Evolutionary conservation across 2,113 vertebrate species (phyloP), one percentile per base, ranked within the genome.

Genomic region (Urocolius indicus): DNA sequence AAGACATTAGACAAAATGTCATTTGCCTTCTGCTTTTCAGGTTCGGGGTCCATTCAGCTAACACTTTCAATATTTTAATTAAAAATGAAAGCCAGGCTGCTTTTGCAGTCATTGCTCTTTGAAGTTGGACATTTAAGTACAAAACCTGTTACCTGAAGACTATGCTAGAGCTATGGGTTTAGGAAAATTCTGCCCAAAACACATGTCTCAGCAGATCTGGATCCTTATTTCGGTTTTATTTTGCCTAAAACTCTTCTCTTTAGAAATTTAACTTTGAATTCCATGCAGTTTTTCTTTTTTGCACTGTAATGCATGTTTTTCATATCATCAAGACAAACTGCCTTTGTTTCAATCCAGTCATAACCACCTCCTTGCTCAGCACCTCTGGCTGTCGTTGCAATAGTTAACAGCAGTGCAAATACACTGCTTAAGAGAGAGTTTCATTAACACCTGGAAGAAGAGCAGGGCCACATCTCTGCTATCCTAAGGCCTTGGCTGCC

Each of bases 11-110:
- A 51, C 92, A 94, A 84, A 22, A 49, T 97, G 94, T 93, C 93
- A 96, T 97, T 93, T 96, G 85, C 88, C 88, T 89, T 88, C 83
- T 88, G 84, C 92, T 84, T 96, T 94, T 95, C 89, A 93, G 95
- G 73, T 93, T 81, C 91, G 45, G 65, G 79, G 73, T 93, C 55
- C 88, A 81, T 57, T 81, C 57, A 67, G 75, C 80, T 93, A 90
- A 89, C 61, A 61, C 76, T 93, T 95, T 95, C 83, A 78, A 72
- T 90, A 88, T 95, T 96, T 92, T 93, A 96, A 96, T 96, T 96
- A 90, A 96, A 96, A 96, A 94, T 93, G 93, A 96, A 95, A 93
- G 92, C 73, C 74, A 77, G 81, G 52, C 83, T 93, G 86, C 61
- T 88, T 92, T 91, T 95, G 84, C 73, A 82, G 81, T 87, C 58